Evolutionary conservation across 2,113 vertebrate species (phyloP), one percentile per base, ranked within the genome.

Genomic region (Acrocephalus kingi): DNA sequence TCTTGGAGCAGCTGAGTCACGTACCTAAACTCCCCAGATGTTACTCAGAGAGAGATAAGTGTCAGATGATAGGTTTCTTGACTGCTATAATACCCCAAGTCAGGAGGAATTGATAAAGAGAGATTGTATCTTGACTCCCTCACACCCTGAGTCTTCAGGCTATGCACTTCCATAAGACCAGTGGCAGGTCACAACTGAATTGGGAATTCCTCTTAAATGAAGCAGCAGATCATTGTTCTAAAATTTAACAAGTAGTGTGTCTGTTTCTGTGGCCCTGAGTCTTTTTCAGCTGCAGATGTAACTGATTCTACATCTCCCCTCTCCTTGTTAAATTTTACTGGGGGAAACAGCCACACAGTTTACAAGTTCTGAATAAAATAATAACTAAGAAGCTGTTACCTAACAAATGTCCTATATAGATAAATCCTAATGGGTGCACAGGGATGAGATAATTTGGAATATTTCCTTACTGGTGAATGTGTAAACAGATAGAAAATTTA

Each of bases 11-110:
- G 28, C 19, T 49, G 35, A 72, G 27, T 56, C 15, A 27, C 6
- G 2, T 48, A 49, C 3, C n/a, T 58, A 46, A 92, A 51, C 15
- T 45, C 33, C 22, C 5, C 18, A 3, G 9, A 15, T 0, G 0
- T 37, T 66, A 49, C 18, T 30, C 17, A n/a, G 84, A 75, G 72
- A 61, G 33, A 63, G 3, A 10, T 17, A 33, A 56, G 5, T 56
- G 31, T n/a, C 39, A 73, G 22, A 30, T 31, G 18, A 72, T 27
- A 64, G 59, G 45, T 33, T 52, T 49, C 33, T 76, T 61, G 28
- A 52, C 22, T 8, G 3, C 35, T 78, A 16, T 39, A 77, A 48
- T 33, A 67, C 2, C 10, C 9, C 4, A 6, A 41, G 15, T 51
- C 48, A 81, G 43, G 7, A 84, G 6, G 22, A 84, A 52, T 35